phyloP scores from a whole-genome alignment of 1,140 invertebrate species.

The Apocrypta bakeri region DNA sequence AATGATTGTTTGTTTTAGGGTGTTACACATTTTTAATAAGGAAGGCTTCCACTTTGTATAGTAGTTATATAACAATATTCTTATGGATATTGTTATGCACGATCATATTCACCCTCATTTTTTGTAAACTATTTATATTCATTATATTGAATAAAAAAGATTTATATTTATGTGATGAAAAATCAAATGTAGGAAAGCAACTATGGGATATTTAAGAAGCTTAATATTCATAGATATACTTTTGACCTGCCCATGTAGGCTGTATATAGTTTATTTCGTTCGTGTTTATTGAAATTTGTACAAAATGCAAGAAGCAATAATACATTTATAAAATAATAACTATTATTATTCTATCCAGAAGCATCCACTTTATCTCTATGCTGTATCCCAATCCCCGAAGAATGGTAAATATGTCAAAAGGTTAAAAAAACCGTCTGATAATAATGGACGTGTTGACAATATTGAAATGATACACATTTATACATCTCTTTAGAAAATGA shows the following conservation, averaged over 20 bases:
- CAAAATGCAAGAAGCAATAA: conserved; percentile 47
- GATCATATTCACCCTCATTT: conserved; percentile 18
- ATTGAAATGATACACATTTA: conserved; percentile 38
- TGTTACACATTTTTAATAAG: conserved; percentile 91
- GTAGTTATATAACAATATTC: conserved; percentile 42
- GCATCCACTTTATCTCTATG: conserved; percentile 40
- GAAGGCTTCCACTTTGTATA: conserved; percentile 93
- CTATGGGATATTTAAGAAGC: not conserved
- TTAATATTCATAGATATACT: not conserved
- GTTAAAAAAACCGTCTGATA: conserved; percentile 11
- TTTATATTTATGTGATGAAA: conserved; percentile 29
- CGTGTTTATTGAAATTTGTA: conserved; percentile 50
- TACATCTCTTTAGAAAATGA: conserved; percentile 47
- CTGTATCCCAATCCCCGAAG: conserved; percentile 38
- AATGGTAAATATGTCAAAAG: conserved; percentile 39
- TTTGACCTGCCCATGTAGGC: not conserved
- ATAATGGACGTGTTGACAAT: conserved; percentile 1
- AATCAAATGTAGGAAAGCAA: not conserved
- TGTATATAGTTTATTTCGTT: conserved; percentile 11
- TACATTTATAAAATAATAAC: conserved; percentile 47
- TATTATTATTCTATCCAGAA: conserved; percentile 45
- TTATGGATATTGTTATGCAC: conserved; percentile 10
- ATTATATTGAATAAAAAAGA: conserved; percentile 42
- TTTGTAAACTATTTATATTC: conserved; percentile 36
- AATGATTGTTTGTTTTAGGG: conserved; percentile 73